A percentile compares a stretch with the other conserved stretches of the same genome.
Conservation (phyloP, 2,113 vertebrate species). For the Pholis gunnellus region DNA sequence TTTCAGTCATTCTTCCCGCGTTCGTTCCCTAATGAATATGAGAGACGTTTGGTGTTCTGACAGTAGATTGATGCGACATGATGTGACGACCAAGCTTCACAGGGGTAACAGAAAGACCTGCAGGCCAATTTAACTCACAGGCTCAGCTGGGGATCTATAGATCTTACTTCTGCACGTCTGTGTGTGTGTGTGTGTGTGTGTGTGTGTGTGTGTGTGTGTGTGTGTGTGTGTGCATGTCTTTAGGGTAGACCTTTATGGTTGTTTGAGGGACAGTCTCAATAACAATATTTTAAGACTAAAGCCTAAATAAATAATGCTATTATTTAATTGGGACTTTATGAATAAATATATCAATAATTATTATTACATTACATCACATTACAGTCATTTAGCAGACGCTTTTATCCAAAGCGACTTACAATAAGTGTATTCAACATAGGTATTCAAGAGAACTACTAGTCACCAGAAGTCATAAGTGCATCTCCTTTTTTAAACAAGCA, state of each 20-base stretch:
- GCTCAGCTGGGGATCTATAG: slow-evolving; percentile 63
- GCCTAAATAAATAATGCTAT: neutral
- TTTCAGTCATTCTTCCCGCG: slow-evolving; percentile 61
- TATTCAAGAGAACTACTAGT: too few relatives aligned
- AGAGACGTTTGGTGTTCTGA: slow-evolving; percentile 68
- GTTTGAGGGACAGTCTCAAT: slow-evolving; percentile 11
- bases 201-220: slow-evolving; percentile 8
- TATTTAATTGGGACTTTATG: neutral
- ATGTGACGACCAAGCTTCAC: slow-evolving; percentile 69
- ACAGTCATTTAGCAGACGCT: too few relatives aligned
- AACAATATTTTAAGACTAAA: neutral
- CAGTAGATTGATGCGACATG: slow-evolving; percentile 69
- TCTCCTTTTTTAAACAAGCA: too few relatives aligned
- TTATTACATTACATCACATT: too few relatives aligned
- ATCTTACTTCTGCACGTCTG: slow-evolving; percentile 21
- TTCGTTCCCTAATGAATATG: slow-evolving; percentile 65
- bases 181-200: neutral
- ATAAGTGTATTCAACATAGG: too few relatives aligned
- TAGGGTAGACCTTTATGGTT: neutral
- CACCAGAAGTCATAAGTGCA: too few relatives aligned
- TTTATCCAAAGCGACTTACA: too few relatives aligned
- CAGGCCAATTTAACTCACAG: slow-evolving; percentile 62
- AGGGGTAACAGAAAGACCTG: slow-evolving; percentile 67
- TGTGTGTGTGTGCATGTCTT: neutral
- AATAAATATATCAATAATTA: accelerated